These are phyloP conservation scores for Paragorgia papillata DNA, from an alignment of 92 coral and sea anemone genomes.

Conservation along the genomic window DNA sequence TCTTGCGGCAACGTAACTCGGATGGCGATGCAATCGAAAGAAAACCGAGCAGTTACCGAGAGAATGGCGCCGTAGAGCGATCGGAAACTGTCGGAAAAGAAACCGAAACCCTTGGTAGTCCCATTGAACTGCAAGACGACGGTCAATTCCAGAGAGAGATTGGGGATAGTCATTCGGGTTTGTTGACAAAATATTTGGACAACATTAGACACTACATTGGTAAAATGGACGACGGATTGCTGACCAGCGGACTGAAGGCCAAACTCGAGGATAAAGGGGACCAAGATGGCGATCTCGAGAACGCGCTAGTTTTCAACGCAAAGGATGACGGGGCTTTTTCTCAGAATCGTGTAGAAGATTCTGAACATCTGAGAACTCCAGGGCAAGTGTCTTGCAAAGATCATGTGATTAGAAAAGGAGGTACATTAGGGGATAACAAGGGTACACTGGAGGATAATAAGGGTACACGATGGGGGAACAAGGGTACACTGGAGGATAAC, in stretches of 20 bases:
- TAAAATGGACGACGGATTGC: neutral
- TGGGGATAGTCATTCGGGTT: neutral
- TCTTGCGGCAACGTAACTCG: constrained; percentile 17
- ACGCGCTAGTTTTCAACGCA: constrained; percentile 20
- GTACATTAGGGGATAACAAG: too few species aligned
- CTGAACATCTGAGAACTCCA: neutral
- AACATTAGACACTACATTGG: constrained; percentile 6
- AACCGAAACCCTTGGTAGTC: neutral
- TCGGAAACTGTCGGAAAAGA: neutral
- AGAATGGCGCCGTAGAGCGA: constrained; percentile 27
- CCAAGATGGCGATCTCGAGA: neutral
- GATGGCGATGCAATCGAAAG: constrained; percentile 37
- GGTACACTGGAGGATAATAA: neutral
- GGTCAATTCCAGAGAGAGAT: neutral
- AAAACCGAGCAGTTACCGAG: constrained; percentile 34
- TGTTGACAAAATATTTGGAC: constrained; percentile 19
- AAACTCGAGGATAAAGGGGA: neutral
- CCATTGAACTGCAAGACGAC: neutral
- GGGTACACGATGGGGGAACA: neutral
- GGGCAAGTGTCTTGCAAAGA: neutral
- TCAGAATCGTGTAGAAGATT: neutral
- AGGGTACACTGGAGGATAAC: neutral
- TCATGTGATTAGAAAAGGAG: neutral
- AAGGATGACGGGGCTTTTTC: neutral
- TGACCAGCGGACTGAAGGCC: constrained; percentile 1